Evolutionary conservation across 2,113 vertebrate genomes (phyloP), one percentile per base, ranked within the genome.

Genomic region (Athene cunicularia): DNA sequence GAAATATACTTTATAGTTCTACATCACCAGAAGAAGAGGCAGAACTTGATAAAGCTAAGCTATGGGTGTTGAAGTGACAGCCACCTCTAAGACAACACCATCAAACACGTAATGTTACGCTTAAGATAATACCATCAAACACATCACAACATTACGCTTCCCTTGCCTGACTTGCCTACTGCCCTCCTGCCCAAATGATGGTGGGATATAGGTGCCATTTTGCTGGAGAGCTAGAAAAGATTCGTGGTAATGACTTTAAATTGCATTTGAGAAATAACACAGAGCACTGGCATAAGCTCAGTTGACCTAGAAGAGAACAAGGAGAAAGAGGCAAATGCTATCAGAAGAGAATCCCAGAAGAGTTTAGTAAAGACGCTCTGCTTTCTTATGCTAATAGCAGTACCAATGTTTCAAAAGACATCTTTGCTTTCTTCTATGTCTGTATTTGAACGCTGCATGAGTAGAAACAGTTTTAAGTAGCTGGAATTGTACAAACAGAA

Each of bases 111-210:
- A 68, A 52, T 9, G 47, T 43, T 43, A 43, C 43, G 16, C 43
- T 43, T 43, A 16, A 45, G 45, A 45, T 18, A 45, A 20, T 47
- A 20, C 45, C 45, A 45, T 45, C 45, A 47, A 47, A 47, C 45
- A 21, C 45, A 47, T 3, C 10, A 8, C 3, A 49, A 11, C 0
- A 0, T 26, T 22, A 3, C 1, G 1, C 8, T 74, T 93, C 47
- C 49, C 47, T 52, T 30, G 9, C 0, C 0, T 43, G 30, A 26
- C 37, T 49, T 55, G 41, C 26, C 41, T 23, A 8, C 17, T 68
- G 71, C 30, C 20, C 32, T 86, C n/a, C 32, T 41, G 63, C 50
- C 37, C 28, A 71, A 60, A n/a, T 22, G 41, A 37, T 0, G 0
- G 28, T 41, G 16, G 43, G 33, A 75, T 3, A 75, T 1, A 56